phyloP scores from a whole-genome alignment of 2,797 vertebrate species.

The Myotis myotis region DNA sequence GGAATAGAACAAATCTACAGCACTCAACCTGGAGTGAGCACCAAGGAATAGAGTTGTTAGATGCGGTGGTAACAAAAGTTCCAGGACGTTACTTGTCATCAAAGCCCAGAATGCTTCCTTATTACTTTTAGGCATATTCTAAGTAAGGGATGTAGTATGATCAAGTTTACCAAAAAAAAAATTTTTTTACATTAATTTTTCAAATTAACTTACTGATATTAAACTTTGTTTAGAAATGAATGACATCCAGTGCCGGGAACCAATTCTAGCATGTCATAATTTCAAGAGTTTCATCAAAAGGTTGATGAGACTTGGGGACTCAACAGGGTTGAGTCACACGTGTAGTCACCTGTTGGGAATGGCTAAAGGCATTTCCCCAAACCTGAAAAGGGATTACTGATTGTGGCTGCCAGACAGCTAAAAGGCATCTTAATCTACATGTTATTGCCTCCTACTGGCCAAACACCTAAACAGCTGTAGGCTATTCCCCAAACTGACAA shows the following conservation, averaged over 20 bases:
- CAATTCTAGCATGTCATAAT: too few species aligned
- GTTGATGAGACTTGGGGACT: too few species aligned
- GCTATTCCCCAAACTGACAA: too few species aligned
- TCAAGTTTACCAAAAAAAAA: background rate
- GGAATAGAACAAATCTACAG: background rate
- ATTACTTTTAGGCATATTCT: background rate
- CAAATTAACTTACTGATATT: background rate
- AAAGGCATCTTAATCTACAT: too few species aligned
- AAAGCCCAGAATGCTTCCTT: background rate
- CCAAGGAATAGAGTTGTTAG: background rate
- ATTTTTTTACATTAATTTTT: background rate
- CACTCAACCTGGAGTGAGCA: background rate
- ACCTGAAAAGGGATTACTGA: too few species aligned
- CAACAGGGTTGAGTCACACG: too few species aligned
- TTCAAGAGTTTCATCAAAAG: too few species aligned
- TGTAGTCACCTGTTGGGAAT: too few species aligned
- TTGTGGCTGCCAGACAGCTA: too few species aligned
- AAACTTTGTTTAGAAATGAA: slow-evolving; percentile 35
- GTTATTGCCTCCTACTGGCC: too few species aligned
- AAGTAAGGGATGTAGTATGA: background rate
- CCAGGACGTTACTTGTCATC: background rate
- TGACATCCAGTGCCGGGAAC: background rate
- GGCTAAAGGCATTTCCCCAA: too few species aligned
- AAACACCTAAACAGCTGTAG: too few species aligned
- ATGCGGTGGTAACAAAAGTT: background rate